Evolutionary conservation across 1,140 invertebrate species (phyloP).

Genomic region (Zaprionus taronus): DNA sequence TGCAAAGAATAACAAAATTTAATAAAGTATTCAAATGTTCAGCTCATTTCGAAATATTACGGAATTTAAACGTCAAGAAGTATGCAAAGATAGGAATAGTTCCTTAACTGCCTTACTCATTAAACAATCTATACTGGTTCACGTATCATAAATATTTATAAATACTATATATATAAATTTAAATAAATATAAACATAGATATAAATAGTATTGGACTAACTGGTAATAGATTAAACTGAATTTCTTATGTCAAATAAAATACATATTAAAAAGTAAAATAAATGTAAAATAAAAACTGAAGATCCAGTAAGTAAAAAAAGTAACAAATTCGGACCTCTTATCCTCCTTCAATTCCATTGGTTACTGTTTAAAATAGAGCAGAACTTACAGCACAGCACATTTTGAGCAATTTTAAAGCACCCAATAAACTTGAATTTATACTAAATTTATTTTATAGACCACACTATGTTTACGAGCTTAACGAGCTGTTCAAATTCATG

Average conservation of each 20-base stretch:
- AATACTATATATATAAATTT: no score
- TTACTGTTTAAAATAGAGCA: background rate
- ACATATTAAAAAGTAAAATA: no score
- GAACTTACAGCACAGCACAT: background rate
- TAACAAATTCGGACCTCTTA: background rate
- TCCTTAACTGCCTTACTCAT: no score
- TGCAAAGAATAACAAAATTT: background rate
- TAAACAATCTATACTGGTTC: no score
- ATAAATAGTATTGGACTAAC: no score
- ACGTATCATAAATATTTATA: no score
- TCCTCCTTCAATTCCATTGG: background rate
- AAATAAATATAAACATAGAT: no score
- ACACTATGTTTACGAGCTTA: conserved; percentile 7
- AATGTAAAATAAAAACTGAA: no score
- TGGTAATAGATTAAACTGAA: no score
- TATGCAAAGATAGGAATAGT: background rate
- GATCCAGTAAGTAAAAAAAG: background rate
- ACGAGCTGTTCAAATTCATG: conserved; percentile 13
- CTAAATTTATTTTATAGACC: background rate
- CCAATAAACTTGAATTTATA: background rate
- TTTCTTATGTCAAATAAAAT: no score
- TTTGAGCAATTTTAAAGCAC: background rate
- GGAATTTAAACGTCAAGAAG: background rate
- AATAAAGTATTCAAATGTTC: background rate
- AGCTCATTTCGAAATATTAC: background rate